These are phyloP conservation scores for Xylophagus ater DNA, from an alignment of 2,888 invertebrate genomes.

Conservation along the genomic window DNA sequence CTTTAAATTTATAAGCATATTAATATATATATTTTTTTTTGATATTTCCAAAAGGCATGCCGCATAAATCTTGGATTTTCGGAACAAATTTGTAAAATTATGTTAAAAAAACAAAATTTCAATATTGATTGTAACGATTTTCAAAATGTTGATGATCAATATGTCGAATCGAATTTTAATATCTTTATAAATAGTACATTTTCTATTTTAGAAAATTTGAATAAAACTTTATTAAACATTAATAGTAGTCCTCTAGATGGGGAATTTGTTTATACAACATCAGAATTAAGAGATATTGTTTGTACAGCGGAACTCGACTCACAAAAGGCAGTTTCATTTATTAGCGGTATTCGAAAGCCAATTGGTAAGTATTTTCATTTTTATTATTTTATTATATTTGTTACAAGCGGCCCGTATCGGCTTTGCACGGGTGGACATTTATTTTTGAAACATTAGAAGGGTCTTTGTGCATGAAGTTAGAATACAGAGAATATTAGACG, in stretches of 20 bases:
- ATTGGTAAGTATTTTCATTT: constrained; percentile 34
- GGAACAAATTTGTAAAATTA: constrained; percentile 4
- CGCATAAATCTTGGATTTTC: constrained; percentile 7
- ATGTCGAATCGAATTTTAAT: neutral
- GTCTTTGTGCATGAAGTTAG: too few species aligned
- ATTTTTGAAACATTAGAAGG: too few species aligned
- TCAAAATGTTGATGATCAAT: neutral
- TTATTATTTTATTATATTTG: too few species aligned
- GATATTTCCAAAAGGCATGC: constrained; percentile 6
- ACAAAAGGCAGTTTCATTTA: constrained; percentile 31
- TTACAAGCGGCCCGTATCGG: too few species aligned
- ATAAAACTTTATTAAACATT: too few species aligned
- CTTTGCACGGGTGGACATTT: too few species aligned
- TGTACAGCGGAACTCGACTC: constrained; percentile 37
- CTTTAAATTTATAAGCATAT: too few species aligned
- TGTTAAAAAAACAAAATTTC: constrained; percentile 6
- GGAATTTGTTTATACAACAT: too few species aligned
- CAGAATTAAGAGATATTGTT: constrained; percentile 31
- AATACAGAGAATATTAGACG: too few species aligned
- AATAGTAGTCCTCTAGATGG: too few species aligned
- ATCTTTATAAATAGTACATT: too few species aligned
- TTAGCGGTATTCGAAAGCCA: constrained; percentile 35
- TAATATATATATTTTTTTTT: neutral
- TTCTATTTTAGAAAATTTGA: neutral
- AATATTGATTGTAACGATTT: constrained; percentile 4